These are phyloP conservation scores for Ophiodon elongatus DNA, from an alignment of 2,113 vertebrate genomes.

Conservation along the genomic window DNA sequence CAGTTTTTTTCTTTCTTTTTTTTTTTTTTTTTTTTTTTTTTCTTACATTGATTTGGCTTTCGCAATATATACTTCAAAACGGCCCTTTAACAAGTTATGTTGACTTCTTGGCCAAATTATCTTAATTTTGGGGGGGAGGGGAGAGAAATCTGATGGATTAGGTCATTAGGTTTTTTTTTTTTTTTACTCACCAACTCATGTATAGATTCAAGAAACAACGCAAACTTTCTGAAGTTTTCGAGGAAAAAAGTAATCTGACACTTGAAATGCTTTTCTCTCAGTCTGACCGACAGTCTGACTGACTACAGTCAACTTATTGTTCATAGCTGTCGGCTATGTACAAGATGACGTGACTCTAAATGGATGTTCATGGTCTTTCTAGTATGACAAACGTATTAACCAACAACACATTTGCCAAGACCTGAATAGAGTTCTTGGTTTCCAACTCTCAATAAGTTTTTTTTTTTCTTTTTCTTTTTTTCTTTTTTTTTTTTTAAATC, in stretches of 20 bases:
- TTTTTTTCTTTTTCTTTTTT: too few species aligned
- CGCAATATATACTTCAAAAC: neutral
- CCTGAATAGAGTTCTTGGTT: neutral
- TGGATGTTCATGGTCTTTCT: neutral
- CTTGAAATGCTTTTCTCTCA: too few species aligned
- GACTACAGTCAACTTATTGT: neutral
- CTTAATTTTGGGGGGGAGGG: neutral
- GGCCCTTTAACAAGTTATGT: neutral
- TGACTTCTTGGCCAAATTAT: neutral
- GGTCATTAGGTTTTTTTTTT: neutral
- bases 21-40: too few species aligned
- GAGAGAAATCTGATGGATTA: too few species aligned
- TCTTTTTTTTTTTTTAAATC: neutral
- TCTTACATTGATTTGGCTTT: too few species aligned
- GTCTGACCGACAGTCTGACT: neutral
- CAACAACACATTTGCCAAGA: neutral
- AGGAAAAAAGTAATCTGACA: neutral
- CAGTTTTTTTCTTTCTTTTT: too few species aligned
- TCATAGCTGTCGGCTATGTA: constrained; percentile 2
- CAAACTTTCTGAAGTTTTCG: neutral
- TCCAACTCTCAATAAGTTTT: neutral
- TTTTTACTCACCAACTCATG: neutral
- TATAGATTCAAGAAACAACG: neutral
- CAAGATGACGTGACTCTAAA: neutral
- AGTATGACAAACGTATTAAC: constrained; percentile 5